Evolutionary conservation across 2,888 invertebrate species (phyloP).

Genomic region (Coelogynopora nodosa): DNA sequence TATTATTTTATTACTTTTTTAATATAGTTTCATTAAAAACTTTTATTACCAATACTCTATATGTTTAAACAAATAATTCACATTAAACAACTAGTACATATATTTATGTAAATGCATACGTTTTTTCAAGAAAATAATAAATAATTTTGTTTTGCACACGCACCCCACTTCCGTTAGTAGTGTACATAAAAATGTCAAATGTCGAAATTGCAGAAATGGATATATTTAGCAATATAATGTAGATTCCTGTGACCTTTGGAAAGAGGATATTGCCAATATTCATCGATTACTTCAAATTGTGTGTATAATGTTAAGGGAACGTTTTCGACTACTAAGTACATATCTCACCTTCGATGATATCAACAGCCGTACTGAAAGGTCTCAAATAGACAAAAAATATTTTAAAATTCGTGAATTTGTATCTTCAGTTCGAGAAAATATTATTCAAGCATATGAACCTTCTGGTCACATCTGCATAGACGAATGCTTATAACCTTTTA

Average conservation of each 20-base stretch:
- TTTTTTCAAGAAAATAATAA: conserved; percentile 19
- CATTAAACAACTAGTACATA: conserved; percentile 17
- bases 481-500: background rate
- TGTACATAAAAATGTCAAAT: background rate
- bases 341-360: background rate
- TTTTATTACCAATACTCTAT: background rate
- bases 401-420: background rate
- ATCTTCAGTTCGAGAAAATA: background rate
- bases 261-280: background rate
- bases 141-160: background rate
- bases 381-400: background rate
- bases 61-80: conserved; percentile 18
- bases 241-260: background rate
- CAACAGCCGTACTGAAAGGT: background rate
- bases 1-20: conserved; percentile 9
- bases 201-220: background rate
- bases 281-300: background rate
- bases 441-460: background rate
- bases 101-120: conserved; percentile 9
- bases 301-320: background rate
- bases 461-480: background rate
- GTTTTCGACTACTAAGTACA: background rate
- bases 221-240: conserved; percentile 26
- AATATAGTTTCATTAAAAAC: background rate
- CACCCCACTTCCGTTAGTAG: conserved; percentile 1